These are phyloP conservation scores for Symphodus melops DNA, from an alignment of 2,113 vertebrate species.

Conservation along the genomic window DNA sequence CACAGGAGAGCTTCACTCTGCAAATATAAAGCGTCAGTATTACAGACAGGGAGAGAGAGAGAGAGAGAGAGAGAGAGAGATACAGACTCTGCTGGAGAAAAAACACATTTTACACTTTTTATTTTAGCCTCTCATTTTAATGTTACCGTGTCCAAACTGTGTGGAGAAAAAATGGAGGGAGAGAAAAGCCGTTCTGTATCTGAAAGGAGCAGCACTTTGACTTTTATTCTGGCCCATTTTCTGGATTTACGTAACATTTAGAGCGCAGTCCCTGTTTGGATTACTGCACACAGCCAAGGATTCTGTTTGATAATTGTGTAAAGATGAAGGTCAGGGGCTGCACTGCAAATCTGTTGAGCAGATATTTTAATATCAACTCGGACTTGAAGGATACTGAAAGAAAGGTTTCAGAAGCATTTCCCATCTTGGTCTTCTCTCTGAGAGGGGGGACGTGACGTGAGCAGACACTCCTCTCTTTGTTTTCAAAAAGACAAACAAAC, in stretches of 20 bases:
- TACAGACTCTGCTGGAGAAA: not conserved
- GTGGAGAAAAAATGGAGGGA: not conserved
- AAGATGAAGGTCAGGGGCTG: conserved; percentile 28
- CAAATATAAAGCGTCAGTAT: conserved; percentile 10
- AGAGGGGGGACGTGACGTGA: not conserved
- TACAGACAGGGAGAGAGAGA: conserved; percentile 25
- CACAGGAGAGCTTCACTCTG: conserved; percentile 11
- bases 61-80: too few relatives aligned
- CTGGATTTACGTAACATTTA: conserved; percentile 54
- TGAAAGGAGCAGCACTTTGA: conserved; percentile 8
- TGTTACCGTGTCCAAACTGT: not conserved
- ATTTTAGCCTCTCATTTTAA: not conserved
- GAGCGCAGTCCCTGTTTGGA: conserved; percentile 28
- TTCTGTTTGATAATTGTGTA: conserved; percentile 11
- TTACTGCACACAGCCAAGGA: conserved; percentile 10
- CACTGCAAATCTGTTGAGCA: too few relatives aligned
- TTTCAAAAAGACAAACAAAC: not conserved
- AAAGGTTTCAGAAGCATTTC: too few relatives aligned
- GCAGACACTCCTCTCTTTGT: not conserved
- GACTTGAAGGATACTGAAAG: too few relatives aligned
- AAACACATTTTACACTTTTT: conserved; percentile 8
- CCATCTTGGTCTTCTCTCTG: not conserved
- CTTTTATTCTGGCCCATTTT: conserved; percentile 46
- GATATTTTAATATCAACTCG: too few relatives aligned
- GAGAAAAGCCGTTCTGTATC: not conserved